These are phyloP conservation scores for Podarcis muralis DNA, from an alignment of 2,113 vertebrate species.

Conservation along the genomic window DNA sequence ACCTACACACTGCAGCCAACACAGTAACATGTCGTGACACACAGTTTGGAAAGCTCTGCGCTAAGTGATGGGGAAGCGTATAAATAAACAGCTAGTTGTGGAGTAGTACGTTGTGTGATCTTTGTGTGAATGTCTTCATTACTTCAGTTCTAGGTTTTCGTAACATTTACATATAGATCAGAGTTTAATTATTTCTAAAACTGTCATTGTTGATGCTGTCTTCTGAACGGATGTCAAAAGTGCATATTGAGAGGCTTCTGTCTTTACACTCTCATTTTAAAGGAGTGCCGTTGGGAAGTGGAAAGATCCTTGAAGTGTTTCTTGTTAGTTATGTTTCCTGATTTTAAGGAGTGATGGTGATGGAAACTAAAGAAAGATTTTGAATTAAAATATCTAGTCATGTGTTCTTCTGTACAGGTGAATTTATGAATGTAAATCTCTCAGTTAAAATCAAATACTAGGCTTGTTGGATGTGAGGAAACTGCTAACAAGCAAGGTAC, in stretches of 20 bases:
- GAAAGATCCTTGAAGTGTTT: slow-evolving; percentile 76
- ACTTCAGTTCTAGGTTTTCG: slow-evolving; percentile 66
- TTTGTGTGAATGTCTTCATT: slow-evolving; percentile 61
- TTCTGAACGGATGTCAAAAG: slow-evolving; percentile 75
- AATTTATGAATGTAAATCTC: slow-evolving; percentile 25
- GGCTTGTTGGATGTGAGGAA: not conserved
- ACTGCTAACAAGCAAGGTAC: not conserved
- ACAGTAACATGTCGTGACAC: not conserved
- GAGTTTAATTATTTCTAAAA: slow-evolving; percentile 26
- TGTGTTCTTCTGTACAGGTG: slow-evolving; percentile 56
- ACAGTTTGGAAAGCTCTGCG: too few species aligned
- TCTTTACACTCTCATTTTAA: slow-evolving; percentile 79
- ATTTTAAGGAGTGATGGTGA: slow-evolving; percentile 16
- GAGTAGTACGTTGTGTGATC: slow-evolving; percentile 64
- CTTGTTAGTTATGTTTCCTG: slow-evolving; percentile 74
- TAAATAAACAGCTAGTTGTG: slow-evolving; percentile 66
- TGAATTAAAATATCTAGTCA: slow-evolving; percentile 62
- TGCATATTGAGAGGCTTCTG: slow-evolving; percentile 77
- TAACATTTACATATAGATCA: slow-evolving; percentile 66
- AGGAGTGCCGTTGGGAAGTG: slow-evolving; percentile 76
- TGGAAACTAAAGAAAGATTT: slow-evolving; percentile 53
- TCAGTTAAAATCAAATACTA: not conserved
- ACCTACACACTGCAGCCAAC: not conserved
- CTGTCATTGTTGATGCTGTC: slow-evolving; percentile 76
- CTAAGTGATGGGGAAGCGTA: slow-evolving; percentile 33